phyloP scores from a whole-genome alignment of 2,113 vertebrate genomes.

The Hyperopisus bebe region DNA sequence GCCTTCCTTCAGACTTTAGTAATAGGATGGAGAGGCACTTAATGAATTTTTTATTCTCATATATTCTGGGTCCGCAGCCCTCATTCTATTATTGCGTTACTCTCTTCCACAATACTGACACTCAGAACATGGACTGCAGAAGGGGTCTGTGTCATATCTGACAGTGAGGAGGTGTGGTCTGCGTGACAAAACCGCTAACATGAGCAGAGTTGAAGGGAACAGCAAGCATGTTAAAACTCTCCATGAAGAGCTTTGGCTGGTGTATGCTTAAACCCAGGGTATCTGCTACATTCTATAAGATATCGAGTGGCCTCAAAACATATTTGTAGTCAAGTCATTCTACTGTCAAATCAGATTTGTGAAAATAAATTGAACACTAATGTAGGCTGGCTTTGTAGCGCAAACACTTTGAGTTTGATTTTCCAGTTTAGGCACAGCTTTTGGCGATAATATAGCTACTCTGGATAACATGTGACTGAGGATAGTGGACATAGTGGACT shows the following conservation, averaged over 20 bases:
- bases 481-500: not conserved
- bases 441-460: not conserved
- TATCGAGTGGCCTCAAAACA: not conserved
- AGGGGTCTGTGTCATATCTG: not conserved
- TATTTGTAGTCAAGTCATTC: conserved; percentile 2
- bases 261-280: not conserved
- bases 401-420: not conserved
- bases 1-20: not conserved
- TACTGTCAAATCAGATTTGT: conserved; percentile 14
- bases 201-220: not conserved
- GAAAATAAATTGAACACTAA: conserved; percentile 7
- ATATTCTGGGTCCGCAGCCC: not conserved
- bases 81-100: not conserved
- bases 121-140: not conserved
- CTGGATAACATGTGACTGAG: not conserved
- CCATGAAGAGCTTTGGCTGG: not conserved
- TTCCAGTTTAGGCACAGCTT: not conserved
- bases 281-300: not conserved
- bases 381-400: not conserved
- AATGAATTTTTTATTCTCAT: not conserved
- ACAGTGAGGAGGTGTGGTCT: not conserved
- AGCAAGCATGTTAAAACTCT: not conserved
- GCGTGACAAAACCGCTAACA: not conserved
- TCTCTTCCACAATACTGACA: not conserved
- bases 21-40: not conserved